These are phyloP conservation scores for Sacculina carcini DNA, from an alignment of 2,888 invertebrate genomes.

Conservation along the genomic window DNA sequence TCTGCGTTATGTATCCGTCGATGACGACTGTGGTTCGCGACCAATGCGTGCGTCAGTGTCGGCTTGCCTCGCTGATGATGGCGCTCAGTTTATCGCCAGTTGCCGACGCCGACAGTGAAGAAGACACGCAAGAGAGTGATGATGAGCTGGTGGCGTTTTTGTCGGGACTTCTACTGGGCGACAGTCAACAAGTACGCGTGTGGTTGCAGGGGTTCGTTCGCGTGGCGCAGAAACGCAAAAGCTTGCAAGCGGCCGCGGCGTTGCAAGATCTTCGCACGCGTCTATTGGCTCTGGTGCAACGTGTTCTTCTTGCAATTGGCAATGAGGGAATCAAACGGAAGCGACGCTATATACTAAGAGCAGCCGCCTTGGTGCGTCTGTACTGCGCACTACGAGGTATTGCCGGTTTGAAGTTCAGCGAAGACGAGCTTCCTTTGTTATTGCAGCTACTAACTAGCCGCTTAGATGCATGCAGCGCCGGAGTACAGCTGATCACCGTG, in stretches of 20 bases:
- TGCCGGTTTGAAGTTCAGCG: constrained; percentile 74
- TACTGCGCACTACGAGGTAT: constrained; percentile 81
- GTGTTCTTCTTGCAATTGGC: constrained; percentile 24
- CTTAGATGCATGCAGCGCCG: constrained; percentile 67
- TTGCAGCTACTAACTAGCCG: constrained; percentile 62
- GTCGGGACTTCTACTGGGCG: constrained; percentile 64
- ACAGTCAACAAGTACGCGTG: constrained; percentile 59
- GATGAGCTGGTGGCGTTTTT: constrained; percentile 48
- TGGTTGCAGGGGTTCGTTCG: constrained; percentile 84
- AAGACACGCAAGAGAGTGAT: constrained; percentile 2
- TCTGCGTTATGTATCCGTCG: constrained; percentile 70
- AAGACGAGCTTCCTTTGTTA: constrained; percentile 63
- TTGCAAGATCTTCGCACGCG: constrained; percentile 45
- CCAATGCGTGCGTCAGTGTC: constrained; percentile 35
- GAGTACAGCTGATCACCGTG: constrained; percentile 71
- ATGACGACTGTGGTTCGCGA: constrained; percentile 58
- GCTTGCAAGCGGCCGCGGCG: constrained; percentile 34
- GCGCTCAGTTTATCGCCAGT: constrained; percentile 46
- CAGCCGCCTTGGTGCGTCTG: constrained; percentile 60
- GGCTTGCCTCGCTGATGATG: constrained; percentile 22
- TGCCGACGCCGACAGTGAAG: neutral
- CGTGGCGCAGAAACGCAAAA: constrained; percentile 56
- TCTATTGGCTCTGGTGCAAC: constrained; percentile 38
- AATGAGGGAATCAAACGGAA: constrained; percentile 40
- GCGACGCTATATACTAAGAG: no score